Conservation (phyloP, 2,113 vertebrate species). For the Pygoscelis antarcticus region DNA sequence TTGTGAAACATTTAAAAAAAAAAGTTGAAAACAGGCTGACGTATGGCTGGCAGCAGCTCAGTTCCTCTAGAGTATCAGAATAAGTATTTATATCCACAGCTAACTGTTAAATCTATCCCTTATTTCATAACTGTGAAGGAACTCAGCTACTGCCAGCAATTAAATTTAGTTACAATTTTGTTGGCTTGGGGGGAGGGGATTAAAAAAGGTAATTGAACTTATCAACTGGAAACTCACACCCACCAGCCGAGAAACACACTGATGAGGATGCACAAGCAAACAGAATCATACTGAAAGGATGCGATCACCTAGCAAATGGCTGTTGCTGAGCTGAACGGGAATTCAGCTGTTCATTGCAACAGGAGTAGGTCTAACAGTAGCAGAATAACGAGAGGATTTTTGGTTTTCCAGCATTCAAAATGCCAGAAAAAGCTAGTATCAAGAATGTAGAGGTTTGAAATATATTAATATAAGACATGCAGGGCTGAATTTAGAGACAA, state of each 20-base stretch:
- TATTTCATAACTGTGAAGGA: not conserved
- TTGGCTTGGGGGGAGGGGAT: not conserved
- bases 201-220: not conserved
- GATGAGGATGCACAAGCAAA: not conserved
- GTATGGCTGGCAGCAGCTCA: not conserved
- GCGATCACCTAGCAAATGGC: not conserved
- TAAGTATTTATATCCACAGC: not conserved
- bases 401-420: not conserved
- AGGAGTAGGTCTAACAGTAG: not conserved
- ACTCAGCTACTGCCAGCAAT: not conserved
- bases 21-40: not conserved
- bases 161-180: not conserved
- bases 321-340: not conserved
- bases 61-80: not conserved
- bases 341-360: rapidly evolving
- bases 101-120: not conserved
- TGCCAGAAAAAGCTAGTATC: not conserved
- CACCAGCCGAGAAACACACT: not conserved
- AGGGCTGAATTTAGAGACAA: not conserved
- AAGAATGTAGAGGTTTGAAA: not conserved
- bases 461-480: not conserved
- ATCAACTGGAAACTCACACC: not conserved
- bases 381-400: not conserved
- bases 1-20: not conserved
- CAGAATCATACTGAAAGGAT: not conserved